A percentile compares a stretch with the other conserved stretches of the same genome.
Conservation (phyloP, 2,797 vertebrate genomes). For the Gobionotothen gibberifrons region DNA sequence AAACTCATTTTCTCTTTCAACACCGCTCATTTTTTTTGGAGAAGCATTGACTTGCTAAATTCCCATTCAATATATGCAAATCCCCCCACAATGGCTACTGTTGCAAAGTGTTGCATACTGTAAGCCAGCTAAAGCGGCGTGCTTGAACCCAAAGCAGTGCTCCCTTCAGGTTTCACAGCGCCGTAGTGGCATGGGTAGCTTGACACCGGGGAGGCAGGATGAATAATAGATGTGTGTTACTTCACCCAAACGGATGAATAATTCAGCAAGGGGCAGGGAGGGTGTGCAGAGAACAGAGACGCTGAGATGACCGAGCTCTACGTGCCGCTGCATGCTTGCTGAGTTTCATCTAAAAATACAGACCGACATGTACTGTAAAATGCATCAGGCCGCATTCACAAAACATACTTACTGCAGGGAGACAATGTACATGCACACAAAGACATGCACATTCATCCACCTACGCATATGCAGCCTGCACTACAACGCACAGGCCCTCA, state of each 20-base stretch:
- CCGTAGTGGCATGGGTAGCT: conserved; percentile 50
- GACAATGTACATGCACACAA: background rate
- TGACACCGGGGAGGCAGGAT: conserved; percentile 56
- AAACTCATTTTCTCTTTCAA: conserved; percentile 55
- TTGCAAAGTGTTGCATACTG: conserved; percentile 57
- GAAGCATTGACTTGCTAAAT: conserved; percentile 55
- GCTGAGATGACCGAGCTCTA: conserved; percentile 37
- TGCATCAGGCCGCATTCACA: background rate
- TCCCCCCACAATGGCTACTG: conserved; percentile 58
- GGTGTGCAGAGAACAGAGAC: conserved; percentile 39
- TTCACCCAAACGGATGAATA: conserved; percentile 69
- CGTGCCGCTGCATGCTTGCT: conserved; percentile 21
- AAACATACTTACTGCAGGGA: background rate
- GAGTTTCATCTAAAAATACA: conserved; percentile 47
- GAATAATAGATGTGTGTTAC: conserved; percentile 75
- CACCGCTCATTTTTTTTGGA: conserved; percentile 11
- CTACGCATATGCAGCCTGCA: background rate
- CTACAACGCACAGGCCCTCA: conserved; percentile 14
- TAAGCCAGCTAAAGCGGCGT: conserved; percentile 46
- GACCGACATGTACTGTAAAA: conserved; percentile 5
- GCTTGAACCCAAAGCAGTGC: conserved; percentile 51
- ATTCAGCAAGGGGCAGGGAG: conserved; percentile 56
- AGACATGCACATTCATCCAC: conserved; percentile 25
- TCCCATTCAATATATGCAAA: conserved; percentile 64
- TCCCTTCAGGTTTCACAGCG: conserved; percentile 63